These are phyloP conservation scores for Eremobia ochroleuca DNA, from an alignment of 2,888 invertebrate genomes.

Conservation along the genomic window DNA sequence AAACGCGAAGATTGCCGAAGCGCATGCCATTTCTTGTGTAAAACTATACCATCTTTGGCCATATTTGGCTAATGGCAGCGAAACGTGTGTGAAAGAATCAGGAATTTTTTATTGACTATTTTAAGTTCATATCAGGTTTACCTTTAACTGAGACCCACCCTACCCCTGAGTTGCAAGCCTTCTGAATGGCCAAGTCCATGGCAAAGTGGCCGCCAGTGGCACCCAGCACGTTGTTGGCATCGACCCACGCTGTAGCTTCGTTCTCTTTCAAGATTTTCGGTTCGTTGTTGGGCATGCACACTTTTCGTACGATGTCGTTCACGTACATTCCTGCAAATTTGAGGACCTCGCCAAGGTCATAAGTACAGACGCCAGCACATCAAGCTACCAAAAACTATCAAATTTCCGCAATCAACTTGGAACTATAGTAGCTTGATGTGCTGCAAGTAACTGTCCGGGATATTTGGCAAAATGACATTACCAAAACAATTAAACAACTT, in stretches of 20 bases:
- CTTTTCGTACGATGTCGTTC: constrained; percentile 92
- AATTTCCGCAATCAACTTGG: too few species aligned
- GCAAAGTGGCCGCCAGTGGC: constrained; percentile 95
- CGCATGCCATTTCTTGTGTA: too few species aligned
- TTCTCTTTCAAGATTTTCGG: constrained; percentile 94
- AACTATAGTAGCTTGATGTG: too few species aligned
- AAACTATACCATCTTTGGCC: too few species aligned
- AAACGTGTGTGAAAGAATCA: neutral
- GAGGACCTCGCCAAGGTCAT: neutral
- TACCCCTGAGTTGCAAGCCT: constrained; percentile 95
- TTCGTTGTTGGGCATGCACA: constrained; percentile 92
- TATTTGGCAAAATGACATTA: too few species aligned
- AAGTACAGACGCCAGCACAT: too few species aligned
- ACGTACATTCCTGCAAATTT: constrained; percentile 93
- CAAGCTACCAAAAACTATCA: too few species aligned
- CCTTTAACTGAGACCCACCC: constrained; percentile 96
- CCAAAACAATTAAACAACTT: too few species aligned
- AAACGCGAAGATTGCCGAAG: too few species aligned
- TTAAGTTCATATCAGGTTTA: constrained; percentile 66
- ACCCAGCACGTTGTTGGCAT: constrained; percentile 95
- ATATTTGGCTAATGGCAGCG: too few species aligned
- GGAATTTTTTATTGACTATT: neutral
- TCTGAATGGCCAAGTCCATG: constrained; percentile 95
- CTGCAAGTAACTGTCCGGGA: too few species aligned
- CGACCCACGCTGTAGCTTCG: constrained; percentile 93